Evolutionary conservation across 2,888 invertebrate genomes (phyloP).

Genomic region (Eupithecia pulchellata): DNA sequence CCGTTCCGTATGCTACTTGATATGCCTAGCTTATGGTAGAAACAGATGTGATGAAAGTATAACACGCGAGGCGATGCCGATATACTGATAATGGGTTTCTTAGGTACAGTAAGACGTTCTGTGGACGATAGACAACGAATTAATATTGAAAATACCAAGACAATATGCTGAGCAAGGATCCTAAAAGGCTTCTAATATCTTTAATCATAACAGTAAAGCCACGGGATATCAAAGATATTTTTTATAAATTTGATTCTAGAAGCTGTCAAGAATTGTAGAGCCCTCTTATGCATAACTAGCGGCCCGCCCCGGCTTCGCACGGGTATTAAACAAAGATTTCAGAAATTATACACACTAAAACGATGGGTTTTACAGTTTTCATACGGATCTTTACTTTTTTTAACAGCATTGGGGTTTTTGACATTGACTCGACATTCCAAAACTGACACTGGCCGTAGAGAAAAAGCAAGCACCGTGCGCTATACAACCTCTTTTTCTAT

Average conservation of each 20-base stretch:
- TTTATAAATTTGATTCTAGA: not conserved
- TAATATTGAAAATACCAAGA: not conserved
- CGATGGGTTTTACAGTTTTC: no score
- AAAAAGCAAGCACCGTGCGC: no score
- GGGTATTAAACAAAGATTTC: no score
- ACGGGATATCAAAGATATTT: not conserved
- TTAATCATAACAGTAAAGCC: not conserved
- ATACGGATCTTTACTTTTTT: no score
- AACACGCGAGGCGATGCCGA: not conserved
- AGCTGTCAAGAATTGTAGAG: not conserved
- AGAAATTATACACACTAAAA: no score
- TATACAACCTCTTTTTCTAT: no score
- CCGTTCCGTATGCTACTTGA: slow-evolving; percentile 25
- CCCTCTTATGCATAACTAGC: not conserved
- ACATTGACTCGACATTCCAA: no score
- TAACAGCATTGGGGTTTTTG: no score
- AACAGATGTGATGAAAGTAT: not conserved
- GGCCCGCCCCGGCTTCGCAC: no score
- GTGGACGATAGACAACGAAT: not conserved
- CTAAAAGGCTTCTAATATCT: not conserved
- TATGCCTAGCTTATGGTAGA: slow-evolving; percentile 1
- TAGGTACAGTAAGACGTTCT: not conserved
- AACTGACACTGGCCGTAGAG: no score
- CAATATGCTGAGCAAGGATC: not conserved
- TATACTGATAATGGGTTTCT: not conserved